Evolutionary conservation across 2,797 vertebrate genomes (phyloP).

Genomic region (Gephyroberyx darwinii): DNA sequence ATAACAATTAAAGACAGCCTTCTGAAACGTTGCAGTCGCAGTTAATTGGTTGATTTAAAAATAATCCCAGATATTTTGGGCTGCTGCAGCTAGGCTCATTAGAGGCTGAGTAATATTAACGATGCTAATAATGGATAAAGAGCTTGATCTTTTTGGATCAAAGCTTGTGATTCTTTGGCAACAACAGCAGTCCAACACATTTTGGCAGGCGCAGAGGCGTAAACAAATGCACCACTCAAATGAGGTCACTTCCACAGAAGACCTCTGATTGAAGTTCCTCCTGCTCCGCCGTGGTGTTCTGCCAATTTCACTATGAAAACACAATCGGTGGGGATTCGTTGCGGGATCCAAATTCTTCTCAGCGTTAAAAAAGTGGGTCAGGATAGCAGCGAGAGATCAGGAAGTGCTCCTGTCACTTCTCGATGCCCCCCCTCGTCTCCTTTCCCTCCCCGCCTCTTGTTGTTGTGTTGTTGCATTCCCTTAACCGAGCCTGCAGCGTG

Average conservation of each 20-base stretch:
- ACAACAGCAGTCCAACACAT: slow-evolving; percentile 19
- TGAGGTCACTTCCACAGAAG: slow-evolving; percentile 36
- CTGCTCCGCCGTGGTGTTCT: slow-evolving; percentile 26
- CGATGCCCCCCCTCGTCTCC: background rate
- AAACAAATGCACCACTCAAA: slow-evolving; percentile 34
- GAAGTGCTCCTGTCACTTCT: slow-evolving; percentile 20
- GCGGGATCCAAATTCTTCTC: slow-evolving; percentile 18
- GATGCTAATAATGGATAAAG: background rate
- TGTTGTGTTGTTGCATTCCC: background rate
- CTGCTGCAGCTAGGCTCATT: background rate
- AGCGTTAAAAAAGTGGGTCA: slow-evolving; percentile 48
- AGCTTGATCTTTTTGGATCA: background rate
- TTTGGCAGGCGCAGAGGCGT: slow-evolving; percentile 19
- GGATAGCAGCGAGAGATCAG: slow-evolving; percentile 30
- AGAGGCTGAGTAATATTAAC: background rate
- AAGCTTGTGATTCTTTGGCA: slow-evolving; percentile 14
- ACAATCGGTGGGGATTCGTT: slow-evolving; percentile 3
- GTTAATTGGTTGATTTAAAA: slow-evolving; percentile 24
- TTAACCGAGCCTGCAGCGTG: background rate
- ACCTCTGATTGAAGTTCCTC: slow-evolving; percentile 12
- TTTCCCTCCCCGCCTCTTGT: too few relatives aligned
- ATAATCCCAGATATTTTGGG: slow-evolving; percentile 36
- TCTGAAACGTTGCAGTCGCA: slow-evolving; percentile 11
- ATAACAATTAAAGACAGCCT: slow-evolving; percentile 9
- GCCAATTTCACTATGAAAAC: slow-evolving; percentile 39